Evolutionary conservation across 2,797 vertebrate species (phyloP).

Genomic region (Siniperca scherzeri): DNA sequence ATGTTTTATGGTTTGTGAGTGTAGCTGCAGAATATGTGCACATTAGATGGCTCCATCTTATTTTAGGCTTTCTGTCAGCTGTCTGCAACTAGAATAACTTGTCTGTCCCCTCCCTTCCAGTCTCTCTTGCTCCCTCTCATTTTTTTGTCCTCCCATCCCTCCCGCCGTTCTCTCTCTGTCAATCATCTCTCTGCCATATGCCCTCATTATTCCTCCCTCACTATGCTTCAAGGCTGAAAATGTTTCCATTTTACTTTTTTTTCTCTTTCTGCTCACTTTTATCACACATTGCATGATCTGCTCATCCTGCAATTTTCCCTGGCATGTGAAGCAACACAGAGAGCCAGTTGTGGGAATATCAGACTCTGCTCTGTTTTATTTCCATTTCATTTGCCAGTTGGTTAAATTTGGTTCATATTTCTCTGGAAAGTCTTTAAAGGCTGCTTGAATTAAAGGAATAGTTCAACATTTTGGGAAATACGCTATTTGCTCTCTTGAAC

Average conservation of each 20-base stretch:
- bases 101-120: slow-evolving; percentile 61
- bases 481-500: not conserved
- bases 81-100: slow-evolving; percentile 86
- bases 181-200: slow-evolving; percentile 58
- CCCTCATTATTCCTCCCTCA: slow-evolving; percentile 39
- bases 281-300: slow-evolving; percentile 37
- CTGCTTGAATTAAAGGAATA: not conserved
- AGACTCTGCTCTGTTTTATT: slow-evolving; percentile 21
- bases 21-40: slow-evolving; percentile 67
- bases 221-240: not conserved
- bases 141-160: slow-evolving; percentile 58
- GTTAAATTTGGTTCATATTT: slow-evolving; percentile 21
- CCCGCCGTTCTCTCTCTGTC: slow-evolving; percentile 36
- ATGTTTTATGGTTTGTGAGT: slow-evolving; percentile 77
- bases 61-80: slow-evolving; percentile 84
- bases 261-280: slow-evolving; percentile 13
- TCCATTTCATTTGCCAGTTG: slow-evolving; percentile 40
- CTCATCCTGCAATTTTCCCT: slow-evolving; percentile 40
- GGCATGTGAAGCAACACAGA: slow-evolving; percentile 1
- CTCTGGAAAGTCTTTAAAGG: slow-evolving; percentile 28
- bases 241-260: slow-evolving; percentile 19
- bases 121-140: slow-evolving; percentile 41
- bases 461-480: slow-evolving; percentile 8
- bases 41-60: slow-evolving; percentile 76
- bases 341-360: slow-evolving; percentile 6